Conservation (phyloP, 2,113 vertebrate genomes). For the Gallinago paraguaiae region DNA sequence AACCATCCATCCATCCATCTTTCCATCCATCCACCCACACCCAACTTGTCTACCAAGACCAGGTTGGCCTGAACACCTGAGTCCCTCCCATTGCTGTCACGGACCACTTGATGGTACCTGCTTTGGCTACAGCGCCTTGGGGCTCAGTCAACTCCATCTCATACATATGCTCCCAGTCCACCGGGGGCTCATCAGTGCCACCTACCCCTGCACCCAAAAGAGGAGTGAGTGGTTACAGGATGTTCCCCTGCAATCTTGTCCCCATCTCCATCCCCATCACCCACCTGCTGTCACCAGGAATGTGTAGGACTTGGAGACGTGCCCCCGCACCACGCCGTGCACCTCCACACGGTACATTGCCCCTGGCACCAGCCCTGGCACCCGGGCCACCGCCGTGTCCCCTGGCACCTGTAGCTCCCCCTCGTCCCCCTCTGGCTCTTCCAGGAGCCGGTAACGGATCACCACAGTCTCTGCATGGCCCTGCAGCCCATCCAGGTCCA, state of each 20-base stretch:
- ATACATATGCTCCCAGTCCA: not conserved
- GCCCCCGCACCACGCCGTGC: slow-evolving; percentile 10
- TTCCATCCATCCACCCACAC: not conserved
- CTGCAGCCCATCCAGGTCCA: not conserved
- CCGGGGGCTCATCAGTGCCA: not conserved
- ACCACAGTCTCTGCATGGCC: not conserved
- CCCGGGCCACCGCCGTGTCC: not conserved
- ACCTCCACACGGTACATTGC: slow-evolving; percentile 33
- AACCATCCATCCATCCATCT: not conserved
- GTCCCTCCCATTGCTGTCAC: not conserved
- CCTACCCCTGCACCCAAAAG: not conserved
- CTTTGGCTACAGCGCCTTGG: not conserved
- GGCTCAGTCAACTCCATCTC: not conserved
- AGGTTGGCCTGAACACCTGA: not conserved
- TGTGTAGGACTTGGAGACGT: slow-evolving; percentile 37
- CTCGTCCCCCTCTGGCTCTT: not conserved
- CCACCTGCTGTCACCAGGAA: not conserved
- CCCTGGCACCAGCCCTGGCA: not conserved
- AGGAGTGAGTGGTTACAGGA: not conserved
- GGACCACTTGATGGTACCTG: not conserved
- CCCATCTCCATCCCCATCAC: not conserved
- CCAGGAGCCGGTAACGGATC: slow-evolving; percentile 10
- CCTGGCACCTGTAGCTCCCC: slow-evolving; percentile 10
- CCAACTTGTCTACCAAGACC: not conserved
- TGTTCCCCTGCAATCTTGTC: not conserved